These are phyloP conservation scores for Litoditis marina DNA, from an alignment of 2,888 invertebrate genomes.

Conservation along the genomic window DNA sequence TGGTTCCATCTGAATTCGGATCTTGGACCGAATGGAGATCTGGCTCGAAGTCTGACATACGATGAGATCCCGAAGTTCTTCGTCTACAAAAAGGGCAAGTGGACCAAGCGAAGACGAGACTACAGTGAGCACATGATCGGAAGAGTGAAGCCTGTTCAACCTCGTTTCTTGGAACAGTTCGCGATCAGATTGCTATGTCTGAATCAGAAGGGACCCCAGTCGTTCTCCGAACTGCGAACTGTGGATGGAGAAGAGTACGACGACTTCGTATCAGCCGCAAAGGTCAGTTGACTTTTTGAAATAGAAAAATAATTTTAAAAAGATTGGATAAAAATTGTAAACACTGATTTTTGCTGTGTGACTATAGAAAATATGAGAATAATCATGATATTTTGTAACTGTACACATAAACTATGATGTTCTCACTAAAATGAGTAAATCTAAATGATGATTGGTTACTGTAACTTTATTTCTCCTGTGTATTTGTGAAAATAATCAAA, in stretches of 20 bases:
- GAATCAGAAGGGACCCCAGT: neutral
- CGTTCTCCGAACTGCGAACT: conserved; percentile 10
- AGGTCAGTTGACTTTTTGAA: neutral
- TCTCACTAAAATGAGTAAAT: no score
- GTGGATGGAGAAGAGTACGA: neutral
- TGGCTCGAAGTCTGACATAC: neutral
- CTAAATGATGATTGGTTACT: no score
- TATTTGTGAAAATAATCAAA: no score
- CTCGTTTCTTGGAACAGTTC: conserved; percentile 12
- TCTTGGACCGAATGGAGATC: neutral
- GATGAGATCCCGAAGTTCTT: conserved; percentile 4
- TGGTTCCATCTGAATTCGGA: conserved; percentile 17
- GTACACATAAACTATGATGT: no score
- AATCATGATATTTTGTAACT: no score
- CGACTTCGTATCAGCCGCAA: conserved; percentile 13
- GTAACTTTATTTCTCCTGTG: no score
- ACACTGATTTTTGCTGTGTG: no score
- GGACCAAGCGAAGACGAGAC: neutral
- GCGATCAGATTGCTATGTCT: conserved; percentile 11
- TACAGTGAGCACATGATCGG: neutral
- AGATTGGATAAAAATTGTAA: no score
- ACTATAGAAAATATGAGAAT: no score
- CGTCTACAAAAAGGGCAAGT: neutral
- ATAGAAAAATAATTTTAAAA: neutral
- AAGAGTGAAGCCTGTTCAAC: conserved; percentile 14